phyloP scores from a whole-genome alignment of 2,888 invertebrate genomes.

The Archips crataeganus region DNA sequence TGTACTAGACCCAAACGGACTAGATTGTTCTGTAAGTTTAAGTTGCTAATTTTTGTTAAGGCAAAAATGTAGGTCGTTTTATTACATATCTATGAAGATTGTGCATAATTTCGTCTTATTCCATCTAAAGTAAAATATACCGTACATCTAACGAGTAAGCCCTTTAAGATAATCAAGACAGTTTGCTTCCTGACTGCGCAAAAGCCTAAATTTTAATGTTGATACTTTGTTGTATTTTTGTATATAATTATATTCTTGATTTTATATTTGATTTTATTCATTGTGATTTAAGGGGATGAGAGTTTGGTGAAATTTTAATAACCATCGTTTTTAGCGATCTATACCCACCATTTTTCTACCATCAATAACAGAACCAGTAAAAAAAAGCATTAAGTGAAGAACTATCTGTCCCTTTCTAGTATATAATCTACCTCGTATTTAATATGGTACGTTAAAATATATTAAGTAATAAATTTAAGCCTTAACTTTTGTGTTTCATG shows the following conservation, averaged over 20 bases:
- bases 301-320: not conserved
- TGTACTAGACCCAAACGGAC: too few relatives aligned
- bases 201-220: not conserved
- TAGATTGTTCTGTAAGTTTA: too few relatives aligned
- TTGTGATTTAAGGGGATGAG: not conserved
- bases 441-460: slow-evolving; percentile 43
- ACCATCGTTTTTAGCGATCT: not conserved
- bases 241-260: not conserved
- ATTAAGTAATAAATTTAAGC: slow-evolving; percentile 27
- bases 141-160: too few relatives aligned
- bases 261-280: too few relatives aligned
- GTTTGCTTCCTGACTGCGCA: too few relatives aligned
- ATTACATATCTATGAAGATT: too few relatives aligned
- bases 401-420: slow-evolving; percentile 42
- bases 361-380: not conserved
- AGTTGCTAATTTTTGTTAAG: too few relatives aligned
- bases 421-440: slow-evolving; percentile 46
- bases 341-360: not conserved
- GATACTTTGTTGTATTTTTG: not conserved
- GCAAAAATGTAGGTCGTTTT: too few relatives aligned
- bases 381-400: slow-evolving; percentile 11
- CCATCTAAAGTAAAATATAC: too few relatives aligned
- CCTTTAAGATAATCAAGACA: too few relatives aligned
- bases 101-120: too few relatives aligned
- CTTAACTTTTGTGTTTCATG: slow-evolving; percentile 12